phyloP scores from a whole-genome alignment of 2,888 invertebrate genomes.

The Polymixis lichenea region DNA sequence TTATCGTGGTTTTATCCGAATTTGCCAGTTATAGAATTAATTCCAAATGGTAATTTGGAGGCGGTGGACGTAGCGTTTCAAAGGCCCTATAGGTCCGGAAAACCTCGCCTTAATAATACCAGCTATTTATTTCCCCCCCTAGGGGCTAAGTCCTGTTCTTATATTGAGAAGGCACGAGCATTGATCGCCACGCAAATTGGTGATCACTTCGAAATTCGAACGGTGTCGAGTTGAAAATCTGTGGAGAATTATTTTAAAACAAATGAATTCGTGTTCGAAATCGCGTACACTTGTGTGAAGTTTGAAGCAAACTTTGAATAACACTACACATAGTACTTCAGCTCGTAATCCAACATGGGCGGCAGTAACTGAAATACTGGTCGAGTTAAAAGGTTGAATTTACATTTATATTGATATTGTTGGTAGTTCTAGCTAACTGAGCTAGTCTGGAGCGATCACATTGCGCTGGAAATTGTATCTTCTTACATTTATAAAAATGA shows the following conservation, averaged over 20 bases:
- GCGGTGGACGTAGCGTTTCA: too few relatives aligned
- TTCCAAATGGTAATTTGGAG: too few relatives aligned
- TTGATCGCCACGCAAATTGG: neutral
- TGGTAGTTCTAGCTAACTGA: neutral
- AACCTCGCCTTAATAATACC: neutral
- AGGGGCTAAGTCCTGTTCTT: neutral
- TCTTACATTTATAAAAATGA: neutral
- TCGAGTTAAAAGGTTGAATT: conserved; percentile 26
- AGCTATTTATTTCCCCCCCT: neutral
- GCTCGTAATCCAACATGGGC: neutral
- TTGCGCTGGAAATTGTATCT: neutral
- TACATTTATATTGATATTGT: conserved; percentile 27
- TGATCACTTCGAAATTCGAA: neutral
- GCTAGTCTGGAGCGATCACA: conserved; percentile 3
- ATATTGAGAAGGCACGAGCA: neutral
- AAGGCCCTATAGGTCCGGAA: too few relatives aligned
- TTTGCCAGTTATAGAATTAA: too few relatives aligned
- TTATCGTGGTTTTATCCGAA: too few relatives aligned
- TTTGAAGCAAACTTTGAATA: neutral
- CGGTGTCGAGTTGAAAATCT: neutral
- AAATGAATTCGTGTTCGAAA: neutral
- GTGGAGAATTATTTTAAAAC: neutral
- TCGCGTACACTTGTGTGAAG: neutral
- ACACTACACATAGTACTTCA: neutral
- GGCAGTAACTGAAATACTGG: conserved; percentile 15